These are phyloP conservation scores for Pocillopora meandrina DNA, from an alignment of 92 coral and sea anemone species.

Conservation along the genomic window DNA sequence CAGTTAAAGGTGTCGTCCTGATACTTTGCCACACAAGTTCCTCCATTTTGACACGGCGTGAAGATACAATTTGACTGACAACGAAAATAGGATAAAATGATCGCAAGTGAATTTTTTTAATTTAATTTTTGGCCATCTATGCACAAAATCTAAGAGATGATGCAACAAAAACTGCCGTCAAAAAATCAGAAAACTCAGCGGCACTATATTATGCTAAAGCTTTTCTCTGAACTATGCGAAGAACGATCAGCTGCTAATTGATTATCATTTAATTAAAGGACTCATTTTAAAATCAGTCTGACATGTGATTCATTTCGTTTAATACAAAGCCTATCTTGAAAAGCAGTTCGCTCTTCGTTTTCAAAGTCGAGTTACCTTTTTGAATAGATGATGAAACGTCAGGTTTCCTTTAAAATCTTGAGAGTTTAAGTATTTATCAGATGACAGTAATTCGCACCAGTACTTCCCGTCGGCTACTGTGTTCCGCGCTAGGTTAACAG, in stretches of 20 bases:
- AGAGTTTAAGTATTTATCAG: neutral
- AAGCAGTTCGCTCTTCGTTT: neutral
- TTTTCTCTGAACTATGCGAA: too few species aligned
- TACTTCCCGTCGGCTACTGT: constrained; percentile 2
- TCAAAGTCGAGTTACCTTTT: neutral
- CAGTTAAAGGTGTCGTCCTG: neutral
- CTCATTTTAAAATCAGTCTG: too few species aligned
- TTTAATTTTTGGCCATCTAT: too few species aligned
- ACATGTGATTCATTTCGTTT: too few species aligned
- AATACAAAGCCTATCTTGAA: neutral
- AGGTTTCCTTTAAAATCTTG: neutral
- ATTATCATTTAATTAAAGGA: too few species aligned
- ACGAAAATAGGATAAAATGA: neutral
- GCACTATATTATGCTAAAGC: too few species aligned
- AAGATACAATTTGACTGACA: neutral
- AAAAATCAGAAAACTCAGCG: too few species aligned
- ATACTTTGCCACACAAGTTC: neutral
- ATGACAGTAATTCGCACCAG: constrained; percentile 13
- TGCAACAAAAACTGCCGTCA: too few species aligned
- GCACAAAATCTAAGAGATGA: too few species aligned
- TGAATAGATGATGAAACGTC: neutral
- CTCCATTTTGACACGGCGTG: neutral
- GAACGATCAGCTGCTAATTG: too few species aligned
- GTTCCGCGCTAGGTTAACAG: constrained; percentile 1
- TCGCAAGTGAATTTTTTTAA: too few species aligned